Percentiles rank a stretch among this genome's conserved stretches.
These are phyloP conservation scores for Pandion haliaetus DNA, from an alignment of 2,113 vertebrate species.

Conservation along the genomic window DNA sequence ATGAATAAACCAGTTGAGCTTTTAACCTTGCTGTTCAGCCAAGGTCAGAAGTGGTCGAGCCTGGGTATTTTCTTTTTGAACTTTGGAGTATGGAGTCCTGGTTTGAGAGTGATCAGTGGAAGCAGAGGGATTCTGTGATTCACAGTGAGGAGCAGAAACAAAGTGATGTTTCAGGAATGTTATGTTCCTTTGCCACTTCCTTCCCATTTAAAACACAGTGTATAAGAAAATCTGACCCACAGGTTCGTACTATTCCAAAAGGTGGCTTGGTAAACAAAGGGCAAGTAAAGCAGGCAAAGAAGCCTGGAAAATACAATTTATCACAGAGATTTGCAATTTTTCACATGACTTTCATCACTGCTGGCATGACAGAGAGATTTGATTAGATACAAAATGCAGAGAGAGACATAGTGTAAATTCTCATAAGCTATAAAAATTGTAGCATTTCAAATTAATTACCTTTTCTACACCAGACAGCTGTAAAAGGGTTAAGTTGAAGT, in stretches of 20 bases:
- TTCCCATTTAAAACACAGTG: neutral
- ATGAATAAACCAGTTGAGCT: neutral
- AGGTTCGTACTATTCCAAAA: neutral
- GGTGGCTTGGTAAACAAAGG: neutral
- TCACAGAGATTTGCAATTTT: neutral
- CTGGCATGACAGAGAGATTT: neutral
- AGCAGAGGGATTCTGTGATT: neutral
- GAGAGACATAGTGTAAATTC: neutral
- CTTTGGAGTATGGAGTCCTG: neutral
- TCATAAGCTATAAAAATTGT: neutral
- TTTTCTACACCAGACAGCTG: conserved; percentile 11
- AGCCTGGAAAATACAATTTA: neutral
- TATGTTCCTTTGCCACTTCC: neutral
- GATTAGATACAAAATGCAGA: conserved; percentile 4
- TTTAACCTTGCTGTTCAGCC: neutral
- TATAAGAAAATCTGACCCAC: neutral
- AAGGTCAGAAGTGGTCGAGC: neutral
- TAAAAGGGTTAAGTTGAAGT: conserved; percentile 64
- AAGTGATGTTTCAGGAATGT: neutral
- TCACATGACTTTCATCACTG: neutral
- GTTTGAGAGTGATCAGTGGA: neutral
- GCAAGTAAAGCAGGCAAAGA: neutral
- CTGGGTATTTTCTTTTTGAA: neutral
- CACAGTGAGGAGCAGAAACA: neutral
- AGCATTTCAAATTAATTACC: conserved; percentile 34